Evolutionary conservation across 1,140 invertebrate species (phyloP).

Genomic region (Archivesica marissinica): DNA sequence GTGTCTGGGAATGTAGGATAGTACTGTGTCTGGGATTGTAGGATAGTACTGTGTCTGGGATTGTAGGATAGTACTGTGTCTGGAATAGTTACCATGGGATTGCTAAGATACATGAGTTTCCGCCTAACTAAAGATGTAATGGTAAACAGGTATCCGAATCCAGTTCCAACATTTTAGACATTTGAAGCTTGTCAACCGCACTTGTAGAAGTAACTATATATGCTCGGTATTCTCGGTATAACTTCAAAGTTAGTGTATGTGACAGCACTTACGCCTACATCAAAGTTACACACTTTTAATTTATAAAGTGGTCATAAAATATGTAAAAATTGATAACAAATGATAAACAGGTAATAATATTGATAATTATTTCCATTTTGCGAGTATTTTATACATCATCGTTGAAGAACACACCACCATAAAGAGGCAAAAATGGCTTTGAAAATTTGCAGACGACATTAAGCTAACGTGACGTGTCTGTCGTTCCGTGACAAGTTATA

Average conservation of each 20-base stretch:
- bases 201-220: not conserved
- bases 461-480: not conserved
- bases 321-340: conserved; percentile 22
- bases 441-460: conserved; percentile 24
- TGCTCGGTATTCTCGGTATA: not conserved
- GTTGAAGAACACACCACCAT: not conserved
- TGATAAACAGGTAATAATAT: conserved; percentile 1
- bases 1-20: no score
- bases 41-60: no score
- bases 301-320: not conserved
- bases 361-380: conserved; percentile 7
- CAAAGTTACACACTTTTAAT: not conserved
- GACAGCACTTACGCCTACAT: not conserved
- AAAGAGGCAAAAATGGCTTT: not conserved
- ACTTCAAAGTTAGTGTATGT: not conserved
- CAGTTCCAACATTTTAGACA: no score
- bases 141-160: not conserved
- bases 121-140: not conserved
- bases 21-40: no score
- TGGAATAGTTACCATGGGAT: not conserved
- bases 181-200: no score
- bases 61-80: no score
- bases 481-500: conserved; percentile 19
- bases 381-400: not conserved
- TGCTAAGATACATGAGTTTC: not conserved